Base-by-base conservation (phyloP, 2,113 vertebrate species). In the Toxotes jaculatrix region DNA sequence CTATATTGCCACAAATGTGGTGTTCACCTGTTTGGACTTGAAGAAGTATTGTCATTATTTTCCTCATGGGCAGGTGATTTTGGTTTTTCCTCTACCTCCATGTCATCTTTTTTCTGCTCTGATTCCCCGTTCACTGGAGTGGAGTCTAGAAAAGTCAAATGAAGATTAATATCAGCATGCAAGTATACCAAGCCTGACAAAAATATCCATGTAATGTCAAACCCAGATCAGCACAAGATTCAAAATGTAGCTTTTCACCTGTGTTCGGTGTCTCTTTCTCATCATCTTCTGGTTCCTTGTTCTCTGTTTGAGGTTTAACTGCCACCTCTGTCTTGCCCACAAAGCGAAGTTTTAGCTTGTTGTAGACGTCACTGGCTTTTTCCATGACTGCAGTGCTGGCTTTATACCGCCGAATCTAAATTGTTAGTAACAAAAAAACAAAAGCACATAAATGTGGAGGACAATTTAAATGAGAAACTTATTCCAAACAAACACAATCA, bases 341-440 rank as follows among this genome's bases (percentile, higher is more conserved):
- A 86, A 99, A 97, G 13, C 97, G 95, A 0, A 97, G 96, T 93
- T 99, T 99, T 91, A 99, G 94, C 34, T 97, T 97, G 47, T 96
- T 96, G 86, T 99, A 99, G 74, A 99, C 97, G 0, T 98, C 96
- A 0, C 95, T 96, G 0, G 98, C 98, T 66, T 99, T 99, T 73
- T 97, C 97, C 98, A 99, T 99, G 80, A 99, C 97, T 0, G 97
- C 97, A 80, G 91, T 93, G 93, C 98, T 99, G 7, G 98, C 97
- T 92, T 99, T 99, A 78, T 99, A 99, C 49, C 98, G 96, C 11
- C 97, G 97, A 72, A 99, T 99, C 98, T 99, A 86, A 49, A 83
- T 13, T 19, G 11, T 61, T 1, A 49, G 49, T 4, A 34, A 76
- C n/a, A 57, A 13, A 43, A 43, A 43, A 27, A 27, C 27, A 27